Percentiles rank a stretch among this genome's conserved stretches.
These are phyloP conservation scores for Nomada ferruginata DNA, from an alignment of 2,888 invertebrate genomes.

Conservation along the genomic window DNA sequence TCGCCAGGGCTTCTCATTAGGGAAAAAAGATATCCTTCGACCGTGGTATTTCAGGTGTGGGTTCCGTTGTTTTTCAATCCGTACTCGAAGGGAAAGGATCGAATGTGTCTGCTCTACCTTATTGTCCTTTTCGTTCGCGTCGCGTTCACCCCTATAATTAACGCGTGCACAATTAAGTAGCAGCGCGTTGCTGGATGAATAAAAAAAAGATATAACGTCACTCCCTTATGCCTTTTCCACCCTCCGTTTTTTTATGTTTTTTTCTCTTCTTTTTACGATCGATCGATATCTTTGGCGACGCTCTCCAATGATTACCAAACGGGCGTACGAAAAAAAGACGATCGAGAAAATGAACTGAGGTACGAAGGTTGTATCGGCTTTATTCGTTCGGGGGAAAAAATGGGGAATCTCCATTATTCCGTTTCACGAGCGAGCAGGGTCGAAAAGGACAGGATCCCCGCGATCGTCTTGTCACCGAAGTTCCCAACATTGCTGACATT, in stretches of 20 bases:
- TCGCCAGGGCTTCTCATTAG: slow-evolving; percentile 62
- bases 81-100: slow-evolving; percentile 48
- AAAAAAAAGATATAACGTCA: neutral
- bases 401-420: slow-evolving; percentile 51
- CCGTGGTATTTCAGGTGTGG: slow-evolving; percentile 51
- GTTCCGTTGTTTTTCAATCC: slow-evolving; percentile 46
- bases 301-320: slow-evolving; percentile 24
- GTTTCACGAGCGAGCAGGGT: slow-evolving; percentile 19
- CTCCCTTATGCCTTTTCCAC: neutral
- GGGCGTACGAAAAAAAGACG: slow-evolving; percentile 6
- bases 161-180: slow-evolving; percentile 56
- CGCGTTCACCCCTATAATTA: slow-evolving; percentile 50
- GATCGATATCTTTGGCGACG: slow-evolving; percentile 3
- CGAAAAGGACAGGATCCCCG: slow-evolving; percentile 12
- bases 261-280: neutral
- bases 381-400: slow-evolving; percentile 16
- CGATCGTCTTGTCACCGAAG: slow-evolving; percentile 42
- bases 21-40: slow-evolving; percentile 63
- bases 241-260: neutral
- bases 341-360: slow-evolving; percentile 27
- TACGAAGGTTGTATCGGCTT: slow-evolving; percentile 15
- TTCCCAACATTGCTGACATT: slow-evolving; percentile 54
- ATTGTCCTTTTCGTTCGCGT: slow-evolving; percentile 36
- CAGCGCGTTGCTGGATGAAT: slow-evolving; percentile 18
- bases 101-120: slow-evolving; percentile 42